Evolutionary conservation across 2,888 invertebrate genomes (phyloP), one percentile per base, ranked within the genome.

Genomic region (Rutpela maculata): DNA sequence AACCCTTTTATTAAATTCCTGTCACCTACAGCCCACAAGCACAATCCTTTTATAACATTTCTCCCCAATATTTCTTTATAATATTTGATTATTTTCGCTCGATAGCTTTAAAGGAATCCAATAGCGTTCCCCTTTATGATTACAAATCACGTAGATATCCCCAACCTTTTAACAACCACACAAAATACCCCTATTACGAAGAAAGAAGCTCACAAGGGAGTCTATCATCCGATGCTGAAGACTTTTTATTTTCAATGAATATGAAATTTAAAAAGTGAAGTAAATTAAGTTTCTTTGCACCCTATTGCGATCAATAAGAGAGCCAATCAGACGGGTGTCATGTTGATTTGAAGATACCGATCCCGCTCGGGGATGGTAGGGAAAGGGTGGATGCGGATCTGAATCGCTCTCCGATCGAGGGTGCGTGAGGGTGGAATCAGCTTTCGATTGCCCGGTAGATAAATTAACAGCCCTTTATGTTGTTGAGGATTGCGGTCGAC

Each of bases 181-280:
- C 68, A 68, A 73, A 68, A 77, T 73, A 63, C 76, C 76, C 78
- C 71, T 59, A 80, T 78, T 78, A 78, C 59, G 67, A 67, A 68
- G 80, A 78, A 80, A 75, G 71, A 60, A 69, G 68, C 80, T 66
- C 78, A 66, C 57, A 68, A 73, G 76, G 75, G 69, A 78, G 71
- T 78, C 76, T 73, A 76, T 79, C 79, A 76, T 78, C 74, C 76
- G 76, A 76, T 73, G 76, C 76, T 73, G 73, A 72, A 65, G 73
- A 77, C 75, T 81, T 82, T 67, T 81, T 80, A 83, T 81, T 83
- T 83, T 82, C 83, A 82, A 83, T 83, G 83, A 83, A 82, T 81
- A 83, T 82, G 81, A 81, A 83, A 83, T 83, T 82, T 80, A 62
- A 70, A 72, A 78, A 78, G 74, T 77, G 78, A 76, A 74, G 69